A percentile compares a stretch with the other conserved stretches of the same genome.
These are phyloP conservation scores for Caenorhabditis angaria DNA, from an alignment of 2,888 invertebrate species.

Conservation along the genomic window DNA sequence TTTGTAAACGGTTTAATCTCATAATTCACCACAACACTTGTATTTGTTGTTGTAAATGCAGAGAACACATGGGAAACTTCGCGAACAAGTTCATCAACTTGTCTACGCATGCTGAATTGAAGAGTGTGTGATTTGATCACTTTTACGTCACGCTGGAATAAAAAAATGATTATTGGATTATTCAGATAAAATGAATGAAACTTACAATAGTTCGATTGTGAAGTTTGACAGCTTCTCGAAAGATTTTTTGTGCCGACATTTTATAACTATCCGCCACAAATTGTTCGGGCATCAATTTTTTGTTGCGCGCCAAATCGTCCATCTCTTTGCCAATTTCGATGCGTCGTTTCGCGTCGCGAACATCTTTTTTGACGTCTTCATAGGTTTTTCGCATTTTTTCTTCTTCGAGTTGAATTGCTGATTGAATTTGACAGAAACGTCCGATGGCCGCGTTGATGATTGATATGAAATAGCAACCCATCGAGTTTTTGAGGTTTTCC, in stretches of 20 bases:
- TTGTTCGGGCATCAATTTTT: background rate
- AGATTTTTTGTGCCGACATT: conserved; percentile 6
- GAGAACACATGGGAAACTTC: background rate
- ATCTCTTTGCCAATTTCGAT: conserved; percentile 5
- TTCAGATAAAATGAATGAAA: background rate
- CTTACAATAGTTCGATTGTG: background rate
- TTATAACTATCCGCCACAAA: conserved; percentile 5
- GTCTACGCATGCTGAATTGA: background rate
- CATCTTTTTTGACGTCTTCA: background rate
- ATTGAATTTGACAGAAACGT: background rate
- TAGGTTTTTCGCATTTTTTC: background rate
- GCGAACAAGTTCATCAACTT: background rate
- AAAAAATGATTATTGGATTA: background rate
- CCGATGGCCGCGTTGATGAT: conserved; percentile 6
- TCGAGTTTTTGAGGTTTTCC: background rate
- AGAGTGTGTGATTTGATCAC: background rate
- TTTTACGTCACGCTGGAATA: background rate
- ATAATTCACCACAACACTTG: background rate
- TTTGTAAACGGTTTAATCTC: background rate
- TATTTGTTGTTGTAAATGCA: background rate
- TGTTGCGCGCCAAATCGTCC: background rate
- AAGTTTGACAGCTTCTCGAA: background rate
- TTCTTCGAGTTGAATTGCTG: background rate
- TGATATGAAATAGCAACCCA: conserved; percentile 4
- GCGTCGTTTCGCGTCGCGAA: background rate